A percentile compares a stretch with the other conserved stretches of the same genome.
Conservation (phyloP, 2,888 invertebrate species). For the Abrostola tripartita region DNA sequence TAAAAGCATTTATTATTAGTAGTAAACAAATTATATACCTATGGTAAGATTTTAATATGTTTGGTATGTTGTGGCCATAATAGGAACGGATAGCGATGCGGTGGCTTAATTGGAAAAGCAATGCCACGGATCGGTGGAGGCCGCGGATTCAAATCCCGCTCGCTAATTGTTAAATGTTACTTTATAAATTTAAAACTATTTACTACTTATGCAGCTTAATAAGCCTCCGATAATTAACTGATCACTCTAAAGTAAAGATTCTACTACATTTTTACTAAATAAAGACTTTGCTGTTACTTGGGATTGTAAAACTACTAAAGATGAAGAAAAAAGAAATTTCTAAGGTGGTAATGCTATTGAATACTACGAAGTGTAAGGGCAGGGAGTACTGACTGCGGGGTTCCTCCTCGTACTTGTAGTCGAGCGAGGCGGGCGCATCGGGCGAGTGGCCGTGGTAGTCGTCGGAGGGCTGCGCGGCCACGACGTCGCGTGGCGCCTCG, state of each 20-base stretch:
- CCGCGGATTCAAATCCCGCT: too few relatives aligned
- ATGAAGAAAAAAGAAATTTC: too few relatives aligned
- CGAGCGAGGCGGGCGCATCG: constrained; percentile 70
- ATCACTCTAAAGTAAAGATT: too few relatives aligned
- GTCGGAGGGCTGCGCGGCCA: constrained; percentile 49
- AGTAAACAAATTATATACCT: neutral
- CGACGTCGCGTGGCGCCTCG: constrained; percentile 56
- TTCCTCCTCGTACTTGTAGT: constrained; percentile 77
- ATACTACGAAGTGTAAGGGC: neutral
- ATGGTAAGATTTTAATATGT: neutral
- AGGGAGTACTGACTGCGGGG: constrained; percentile 53
- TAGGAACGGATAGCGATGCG: neutral
- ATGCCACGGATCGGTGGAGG: too few relatives aligned
- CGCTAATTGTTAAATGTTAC: too few relatives aligned
- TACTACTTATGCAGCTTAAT: too few relatives aligned
- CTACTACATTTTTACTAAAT: too few relatives aligned
- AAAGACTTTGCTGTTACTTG: too few relatives aligned
- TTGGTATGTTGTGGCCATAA: neutral
- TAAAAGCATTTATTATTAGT: constrained; percentile 30
- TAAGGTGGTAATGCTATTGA: neutral
- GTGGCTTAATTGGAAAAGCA: too few relatives aligned
- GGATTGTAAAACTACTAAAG: too few relatives aligned
- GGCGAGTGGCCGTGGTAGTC: constrained; percentile 73
- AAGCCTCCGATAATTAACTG: too few relatives aligned
- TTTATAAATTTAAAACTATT: too few relatives aligned